Percentiles rank a stretch among this genome's conserved stretches.
These are phyloP conservation scores for Tenebrio molitor DNA, from an alignment of 1,140 invertebrate genomes.

Conservation along the genomic window DNA sequence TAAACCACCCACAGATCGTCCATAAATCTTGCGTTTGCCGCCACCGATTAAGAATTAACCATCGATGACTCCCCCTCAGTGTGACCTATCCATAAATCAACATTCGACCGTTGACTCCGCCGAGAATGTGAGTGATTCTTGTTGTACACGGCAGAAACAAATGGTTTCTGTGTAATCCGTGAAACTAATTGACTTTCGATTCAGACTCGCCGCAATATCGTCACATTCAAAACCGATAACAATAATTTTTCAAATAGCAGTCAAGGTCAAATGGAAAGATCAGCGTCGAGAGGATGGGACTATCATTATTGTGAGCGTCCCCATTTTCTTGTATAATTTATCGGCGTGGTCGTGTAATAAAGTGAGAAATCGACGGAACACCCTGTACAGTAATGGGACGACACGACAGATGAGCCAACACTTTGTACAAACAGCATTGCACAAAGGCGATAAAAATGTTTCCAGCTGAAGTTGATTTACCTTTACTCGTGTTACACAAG, in stretches of 20 bases:
- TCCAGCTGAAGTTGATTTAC: conserved; percentile 29
- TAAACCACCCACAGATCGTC: too few relatives aligned
- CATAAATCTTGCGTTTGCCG: too few relatives aligned
- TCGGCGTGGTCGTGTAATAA: background rate
- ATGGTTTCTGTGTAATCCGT: too few relatives aligned
- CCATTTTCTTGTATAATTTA: background rate
- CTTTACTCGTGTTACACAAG: conserved; percentile 32
- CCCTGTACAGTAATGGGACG: background rate
- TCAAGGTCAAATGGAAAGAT: conserved; percentile 10
- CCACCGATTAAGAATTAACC: too few relatives aligned
- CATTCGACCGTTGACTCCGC: too few relatives aligned
- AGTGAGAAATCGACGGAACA: background rate
- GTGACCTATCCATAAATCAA: too few relatives aligned
- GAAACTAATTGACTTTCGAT: too few relatives aligned
- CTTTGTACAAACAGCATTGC: background rate
- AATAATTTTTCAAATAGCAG: conserved; percentile 20
- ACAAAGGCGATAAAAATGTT: background rate
- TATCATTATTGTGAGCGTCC: background rate
- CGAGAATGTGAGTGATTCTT: too few relatives aligned
- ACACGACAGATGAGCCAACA: conserved; percentile 27
- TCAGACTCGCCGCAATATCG: background rate
- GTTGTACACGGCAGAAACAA: too few relatives aligned
- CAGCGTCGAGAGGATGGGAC: background rate
- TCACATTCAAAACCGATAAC: conserved; percentile 24
- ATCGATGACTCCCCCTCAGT: too few relatives aligned